Conservation (phyloP, 2,888 invertebrate genomes). For the Napeogenes inachia region DNA sequence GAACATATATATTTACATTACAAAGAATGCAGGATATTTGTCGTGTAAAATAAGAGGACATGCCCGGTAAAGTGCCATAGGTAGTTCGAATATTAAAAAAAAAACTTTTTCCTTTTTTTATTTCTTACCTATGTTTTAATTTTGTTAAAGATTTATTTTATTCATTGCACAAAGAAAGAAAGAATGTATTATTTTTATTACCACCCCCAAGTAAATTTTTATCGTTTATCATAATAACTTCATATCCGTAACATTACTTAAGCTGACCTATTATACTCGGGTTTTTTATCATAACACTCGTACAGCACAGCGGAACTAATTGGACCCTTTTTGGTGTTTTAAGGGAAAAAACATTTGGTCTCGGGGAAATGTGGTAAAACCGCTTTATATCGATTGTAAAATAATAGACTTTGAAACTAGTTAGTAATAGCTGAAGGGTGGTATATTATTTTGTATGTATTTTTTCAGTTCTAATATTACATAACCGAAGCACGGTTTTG, state of each 20-base stretch:
- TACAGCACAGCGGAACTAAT: slow-evolving; percentile 65
- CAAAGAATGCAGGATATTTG: slow-evolving; percentile 15
- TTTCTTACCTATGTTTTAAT: background rate
- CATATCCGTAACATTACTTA: slow-evolving; percentile 21
- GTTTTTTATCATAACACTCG: slow-evolving; percentile 38
- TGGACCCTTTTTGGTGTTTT: slow-evolving; percentile 58
- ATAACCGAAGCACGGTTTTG: no score
- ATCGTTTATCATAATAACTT: slow-evolving; percentile 18
- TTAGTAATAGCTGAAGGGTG: slow-evolving; percentile 25
- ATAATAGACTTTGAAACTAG: slow-evolving; percentile 45
- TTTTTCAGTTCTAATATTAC: background rate
- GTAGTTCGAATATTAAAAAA: background rate
- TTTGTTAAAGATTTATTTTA: no score
- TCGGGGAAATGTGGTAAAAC: slow-evolving; percentile 50
- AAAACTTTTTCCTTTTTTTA: background rate
- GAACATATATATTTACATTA: slow-evolving; percentile 35
- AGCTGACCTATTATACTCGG: slow-evolving; percentile 18
- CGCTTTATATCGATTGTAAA: slow-evolving; percentile 47
- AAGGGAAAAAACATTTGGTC: slow-evolving; percentile 50
- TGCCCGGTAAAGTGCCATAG: background rate
- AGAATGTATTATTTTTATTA: background rate
- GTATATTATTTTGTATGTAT: slow-evolving; percentile 9
- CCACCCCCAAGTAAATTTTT: background rate
- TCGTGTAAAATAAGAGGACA: slow-evolving; percentile 8
- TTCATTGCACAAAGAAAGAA: background rate